Evolutionary conservation across 2,797 vertebrate species (phyloP), one percentile per base, ranked within the genome.

Genomic region (Gymnopithys bicolor): DNA sequence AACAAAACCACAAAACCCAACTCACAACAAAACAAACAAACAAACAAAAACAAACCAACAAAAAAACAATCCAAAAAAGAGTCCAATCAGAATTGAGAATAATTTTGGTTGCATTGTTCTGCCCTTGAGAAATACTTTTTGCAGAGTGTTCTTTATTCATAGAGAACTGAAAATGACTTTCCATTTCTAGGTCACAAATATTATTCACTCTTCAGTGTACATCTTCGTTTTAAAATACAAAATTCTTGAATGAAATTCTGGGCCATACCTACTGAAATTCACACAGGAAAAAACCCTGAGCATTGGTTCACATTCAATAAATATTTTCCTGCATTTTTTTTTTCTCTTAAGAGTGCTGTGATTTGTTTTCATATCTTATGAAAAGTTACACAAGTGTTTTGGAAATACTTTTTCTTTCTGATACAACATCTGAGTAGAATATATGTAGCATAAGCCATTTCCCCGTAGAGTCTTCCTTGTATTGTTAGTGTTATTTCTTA

Each of bases 161-260:
- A 51, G 48, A 77, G 92, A 96, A 84, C 94, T 84, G 58, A 24
- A 10, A 23, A 83, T 66, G 77, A 89, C 71, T 94, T 89, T 83
- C n/a, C 27, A 62, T 93, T 96, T 95, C 91, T 94, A 95, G 94
- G 86, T 94, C 84, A 96, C 52, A 68, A 94, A 68, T 30, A 89
- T 91, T 94, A 88, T 82, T 94, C 59, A 87, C 30, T n/a, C 81
- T 95, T 77, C 83, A 94, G 21, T 49, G 45, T 94, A 41, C 77
- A 51, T 46, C 51, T 80, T 43, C 3, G 2, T 45, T 45, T 45
- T 45, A 10, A 32, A 33, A 13, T 4, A 43, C 35, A 10, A 59
- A 74, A 71, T 52, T 35, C 25, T 70, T 89, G 60, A 90, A 91
- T 89, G 53, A 93, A 91, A 90, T 76, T 80, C 62, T 87, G 28